phyloP scores from a whole-genome alignment of 92 coral and sea anemone species.

The Parazoanthus darwini region DNA sequence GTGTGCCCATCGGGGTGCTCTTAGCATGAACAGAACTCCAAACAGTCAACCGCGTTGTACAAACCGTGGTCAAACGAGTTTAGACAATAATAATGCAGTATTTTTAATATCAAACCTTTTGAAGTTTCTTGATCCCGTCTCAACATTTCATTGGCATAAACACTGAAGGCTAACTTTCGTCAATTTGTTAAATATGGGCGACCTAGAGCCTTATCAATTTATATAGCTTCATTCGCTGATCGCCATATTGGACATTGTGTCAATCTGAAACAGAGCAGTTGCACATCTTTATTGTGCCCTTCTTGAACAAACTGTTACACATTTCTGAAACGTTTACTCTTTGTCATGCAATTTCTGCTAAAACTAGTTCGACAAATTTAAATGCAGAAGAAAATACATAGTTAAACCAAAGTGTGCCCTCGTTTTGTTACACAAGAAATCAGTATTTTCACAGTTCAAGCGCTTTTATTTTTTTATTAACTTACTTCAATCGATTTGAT shows the following conservation, averaged over 20 bases:
- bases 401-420: slow-evolving; percentile 31
- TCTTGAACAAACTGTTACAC: slow-evolving; percentile 2
- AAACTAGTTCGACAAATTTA: slow-evolving; percentile 23
- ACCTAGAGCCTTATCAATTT: not conserved
- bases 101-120: slow-evolving; percentile 11
- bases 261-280: slow-evolving; percentile 19
- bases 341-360: slow-evolving; percentile 39
- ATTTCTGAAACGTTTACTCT: slow-evolving; percentile 7
- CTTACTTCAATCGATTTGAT: too few relatives aligned
- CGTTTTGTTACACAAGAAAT: slow-evolving; percentile 34
- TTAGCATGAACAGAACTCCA: not conserved
- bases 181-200: not conserved
- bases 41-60: not conserved
- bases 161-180: slow-evolving; percentile 14
- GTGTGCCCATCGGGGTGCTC: slow-evolving; percentile 1
- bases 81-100: slow-evolving; percentile 9
- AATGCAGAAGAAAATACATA: slow-evolving; percentile 31
- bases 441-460: slow-evolving; percentile 3
- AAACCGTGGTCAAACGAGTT: slow-evolving; percentile 12
- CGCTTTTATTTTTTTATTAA: not conserved
- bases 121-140: slow-evolving; percentile 20
- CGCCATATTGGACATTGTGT: slow-evolving; percentile 20
- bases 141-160: not conserved
- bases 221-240: slow-evolving; percentile 5
- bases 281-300: slow-evolving; percentile 9